Conservation (phyloP, 2,888 invertebrate species). For the Cephus runcator region DNA sequence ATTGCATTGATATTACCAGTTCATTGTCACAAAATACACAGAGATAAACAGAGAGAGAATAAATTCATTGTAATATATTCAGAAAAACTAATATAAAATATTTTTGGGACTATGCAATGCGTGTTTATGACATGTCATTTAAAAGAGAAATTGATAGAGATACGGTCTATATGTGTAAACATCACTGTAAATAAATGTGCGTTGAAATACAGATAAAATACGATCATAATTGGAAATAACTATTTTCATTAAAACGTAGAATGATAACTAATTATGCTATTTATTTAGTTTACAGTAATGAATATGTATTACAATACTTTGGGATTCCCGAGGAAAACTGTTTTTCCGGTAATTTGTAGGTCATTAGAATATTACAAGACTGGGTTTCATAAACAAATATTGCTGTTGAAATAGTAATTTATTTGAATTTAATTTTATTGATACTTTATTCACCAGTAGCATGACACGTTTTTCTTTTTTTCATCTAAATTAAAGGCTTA, state of each 20-base stretch:
- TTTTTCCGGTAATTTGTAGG: neutral
- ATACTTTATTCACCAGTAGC: neutral
- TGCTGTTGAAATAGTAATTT: constrained; percentile 9
- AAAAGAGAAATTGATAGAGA: neutral
- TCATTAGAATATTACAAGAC: neutral
- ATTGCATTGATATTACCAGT: neutral
- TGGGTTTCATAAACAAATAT: neutral
- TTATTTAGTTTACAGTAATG: neutral
- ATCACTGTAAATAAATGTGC: neutral
- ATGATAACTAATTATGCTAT: constrained; percentile 10
- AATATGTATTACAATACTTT: neutral
- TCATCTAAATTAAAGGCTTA: neutral
- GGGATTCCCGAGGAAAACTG: neutral
- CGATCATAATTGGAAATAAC: neutral
- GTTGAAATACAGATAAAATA: neutral
- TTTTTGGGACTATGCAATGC: neutral
- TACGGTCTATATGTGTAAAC: neutral
- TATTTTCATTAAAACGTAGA: constrained; percentile 7
- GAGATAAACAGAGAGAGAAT: neutral
- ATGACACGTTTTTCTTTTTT: neutral
- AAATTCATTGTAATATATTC: neutral
- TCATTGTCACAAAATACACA: neutral
- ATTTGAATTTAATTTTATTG: constrained; percentile 20
- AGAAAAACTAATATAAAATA: neutral
- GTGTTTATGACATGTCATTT: neutral